phyloP scores from a whole-genome alignment of 2,797 vertebrate species.

The Acrossocheilus wenchowensis region DNA sequence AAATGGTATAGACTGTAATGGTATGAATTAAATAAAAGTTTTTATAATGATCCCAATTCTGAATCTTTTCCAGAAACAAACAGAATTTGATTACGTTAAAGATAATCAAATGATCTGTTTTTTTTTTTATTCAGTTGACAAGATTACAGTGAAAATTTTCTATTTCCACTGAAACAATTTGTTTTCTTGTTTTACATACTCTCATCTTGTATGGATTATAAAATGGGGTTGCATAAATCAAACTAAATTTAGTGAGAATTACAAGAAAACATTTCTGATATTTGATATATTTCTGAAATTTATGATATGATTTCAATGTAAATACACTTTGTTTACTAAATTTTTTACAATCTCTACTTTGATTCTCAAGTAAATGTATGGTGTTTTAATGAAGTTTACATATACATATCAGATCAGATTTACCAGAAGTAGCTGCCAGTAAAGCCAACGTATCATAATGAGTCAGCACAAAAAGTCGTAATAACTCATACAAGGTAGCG shows the following conservation, averaged over 20 bases:
- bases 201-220: not conserved
- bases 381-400: not conserved
- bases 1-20: not conserved
- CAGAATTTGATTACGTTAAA: not conserved
- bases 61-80: not conserved
- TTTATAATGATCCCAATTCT: not conserved
- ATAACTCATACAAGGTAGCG: not conserved
- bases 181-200: not conserved
- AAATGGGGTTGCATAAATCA: no score
- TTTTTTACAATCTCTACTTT: not conserved
- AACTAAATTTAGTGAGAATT: not conserved
- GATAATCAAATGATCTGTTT: not conserved
- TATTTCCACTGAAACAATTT: no score
- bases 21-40: not conserved
- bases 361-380: not conserved
- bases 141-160: no score
- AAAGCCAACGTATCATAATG: not conserved
- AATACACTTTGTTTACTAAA: not conserved
- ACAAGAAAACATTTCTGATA: not conserved
- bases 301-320: not conserved
- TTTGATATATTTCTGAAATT: no score
- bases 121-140: not conserved
- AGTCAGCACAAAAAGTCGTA: not conserved
- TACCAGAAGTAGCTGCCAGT: not conserved
- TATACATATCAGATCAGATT: not conserved